Base-by-base conservation (phyloP, 1,140 invertebrate species). In the Rhopalosiphum padi region DNA sequence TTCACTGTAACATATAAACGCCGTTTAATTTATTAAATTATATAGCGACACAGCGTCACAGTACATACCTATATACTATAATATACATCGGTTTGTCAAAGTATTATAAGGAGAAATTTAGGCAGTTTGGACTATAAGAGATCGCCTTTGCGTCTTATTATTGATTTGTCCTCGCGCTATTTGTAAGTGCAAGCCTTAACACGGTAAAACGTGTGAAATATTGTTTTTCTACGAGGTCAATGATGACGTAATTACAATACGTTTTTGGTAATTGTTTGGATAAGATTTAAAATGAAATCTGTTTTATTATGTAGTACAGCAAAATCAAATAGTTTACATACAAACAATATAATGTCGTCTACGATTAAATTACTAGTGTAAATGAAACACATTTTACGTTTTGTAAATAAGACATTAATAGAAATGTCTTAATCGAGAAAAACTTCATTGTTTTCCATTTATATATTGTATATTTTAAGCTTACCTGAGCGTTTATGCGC, bases 11-110 rank as follows among this genome's bases (percentile, higher is more conserved):
- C 60, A n/a, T 77, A 77, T 77, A 51, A 82, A 51, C 43, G 91
- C 7, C n/a, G 46, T 92, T 91, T 83, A 91, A 91, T 91, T 51
- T 22, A n/a, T 83, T 83, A 92, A 92, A 77, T 77, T 77, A 77
- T 77, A 77, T n/a, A 77, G 23, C 23, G n/a, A 35, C 46, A 41
- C 35, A 22, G 53, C 53, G n/a, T 35, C 35, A 55, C 22, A 35
- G 9, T 3, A 37, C 18, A 90, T 90, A 53, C 37, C 53, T 30
- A 41, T 41, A 41, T n/a, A n/a, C n/a, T n/a, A n/a, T n/a, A n/a
- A n/a, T n/a, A n/a, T 41, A 60, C 41, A 43, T 86, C 8, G 2
- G 15, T 77, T 77, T 77, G 30, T 77, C 15, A 77, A 68, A 68
- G 60, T n/a, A n/a, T 68, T 68, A n/a, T 51, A 51, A 18, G 11